Evolutionary conservation across 2,888 invertebrate genomes (phyloP).

Genomic region (Tortrix viridana): DNA sequence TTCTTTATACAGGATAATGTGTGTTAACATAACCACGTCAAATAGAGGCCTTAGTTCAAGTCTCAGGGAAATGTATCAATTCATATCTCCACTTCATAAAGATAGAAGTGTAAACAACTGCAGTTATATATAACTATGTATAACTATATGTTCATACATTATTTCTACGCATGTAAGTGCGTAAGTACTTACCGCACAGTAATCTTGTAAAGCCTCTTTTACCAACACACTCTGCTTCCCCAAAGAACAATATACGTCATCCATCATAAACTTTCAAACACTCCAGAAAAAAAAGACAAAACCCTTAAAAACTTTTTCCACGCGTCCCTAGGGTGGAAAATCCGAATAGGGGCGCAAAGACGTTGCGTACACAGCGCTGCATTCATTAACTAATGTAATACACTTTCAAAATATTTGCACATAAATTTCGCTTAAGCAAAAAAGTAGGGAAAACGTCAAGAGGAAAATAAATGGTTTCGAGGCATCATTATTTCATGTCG

Average conservation of each 20-base stretch:
- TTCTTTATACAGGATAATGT: too few relatives aligned
- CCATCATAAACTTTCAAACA: slow-evolving; percentile 22
- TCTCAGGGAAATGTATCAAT: too few relatives aligned
- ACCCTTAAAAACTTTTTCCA: slow-evolving; percentile 23
- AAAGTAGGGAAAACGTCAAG: slow-evolving; percentile 58
- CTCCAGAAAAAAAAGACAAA: slow-evolving; percentile 25
- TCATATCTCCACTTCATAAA: too few relatives aligned
- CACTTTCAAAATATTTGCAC: slow-evolving; percentile 82
- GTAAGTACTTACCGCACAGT: too few relatives aligned
- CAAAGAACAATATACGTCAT: slow-evolving; percentile 18
- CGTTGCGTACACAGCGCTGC: slow-evolving; percentile 73
- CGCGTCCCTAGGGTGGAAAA: slow-evolving; percentile 35
- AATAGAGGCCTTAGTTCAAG: too few relatives aligned
- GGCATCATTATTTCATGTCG: slow-evolving; percentile 50
- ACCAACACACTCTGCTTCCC: slow-evolving; percentile 5
- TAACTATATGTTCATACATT: too few relatives aligned
- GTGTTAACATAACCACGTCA: too few relatives aligned
- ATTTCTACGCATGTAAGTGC: too few relatives aligned
- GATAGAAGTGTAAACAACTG: too few relatives aligned
- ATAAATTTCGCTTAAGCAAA: slow-evolving; percentile 74
- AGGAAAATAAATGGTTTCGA: slow-evolving; percentile 56
- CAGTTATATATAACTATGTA: too few relatives aligned
- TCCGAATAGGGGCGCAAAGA: slow-evolving; percentile 64
- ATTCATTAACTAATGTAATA: slow-evolving; percentile 83
- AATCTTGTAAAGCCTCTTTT: too few relatives aligned